A percentile compares a stretch with the other conserved stretches of the same genome.
phyloP scores from a whole-genome alignment of 1,140 invertebrate species.

The Drosophila kohkoa region DNA sequence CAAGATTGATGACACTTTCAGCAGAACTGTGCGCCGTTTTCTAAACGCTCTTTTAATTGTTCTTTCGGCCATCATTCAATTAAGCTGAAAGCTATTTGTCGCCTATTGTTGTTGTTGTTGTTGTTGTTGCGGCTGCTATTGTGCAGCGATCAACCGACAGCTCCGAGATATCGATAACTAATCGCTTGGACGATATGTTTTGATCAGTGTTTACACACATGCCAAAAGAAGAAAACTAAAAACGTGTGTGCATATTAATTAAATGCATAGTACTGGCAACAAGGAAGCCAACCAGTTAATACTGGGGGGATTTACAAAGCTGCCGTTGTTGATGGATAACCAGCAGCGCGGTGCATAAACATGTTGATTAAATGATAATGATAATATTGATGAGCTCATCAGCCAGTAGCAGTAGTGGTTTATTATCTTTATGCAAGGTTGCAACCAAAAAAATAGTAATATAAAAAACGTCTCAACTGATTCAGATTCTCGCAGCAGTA shows the following conservation, averaged over 20 bases:
- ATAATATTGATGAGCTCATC: conserved; percentile 36
- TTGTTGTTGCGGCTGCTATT: background rate
- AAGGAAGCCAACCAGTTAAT: conserved; percentile 44
- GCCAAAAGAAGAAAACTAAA: no score
- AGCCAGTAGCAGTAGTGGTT: conserved; percentile 21
- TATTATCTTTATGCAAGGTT: conserved; percentile 34
- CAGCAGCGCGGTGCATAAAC: conserved; percentile 21
- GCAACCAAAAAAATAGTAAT: conserved; percentile 21
- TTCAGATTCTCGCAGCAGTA: conserved; percentile 20
- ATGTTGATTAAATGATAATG: conserved; percentile 34
- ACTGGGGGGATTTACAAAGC: background rate
- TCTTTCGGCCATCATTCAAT: conserved; percentile 57
- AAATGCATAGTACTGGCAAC: conserved; percentile 52
- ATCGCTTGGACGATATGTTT: conserved; percentile 16
- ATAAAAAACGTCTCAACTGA: conserved; percentile 2
- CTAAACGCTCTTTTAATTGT: conserved; percentile 79
- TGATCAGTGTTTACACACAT: conserved; percentile 25
- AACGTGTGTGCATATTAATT: conserved; percentile 56
- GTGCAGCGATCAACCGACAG: background rate
- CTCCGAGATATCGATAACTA: conserved; percentile 28
- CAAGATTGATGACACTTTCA: conserved; percentile 77
- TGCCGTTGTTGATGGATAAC: conserved; percentile 36
- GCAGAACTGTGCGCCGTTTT: conserved; percentile 38
- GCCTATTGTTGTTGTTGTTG: background rate
- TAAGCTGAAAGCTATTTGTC: conserved; percentile 62